Evolutionary conservation across 2,113 vertebrate species (phyloP), one percentile per base, ranked within the genome.

Genomic region (Syngnathus typhle): DNA sequence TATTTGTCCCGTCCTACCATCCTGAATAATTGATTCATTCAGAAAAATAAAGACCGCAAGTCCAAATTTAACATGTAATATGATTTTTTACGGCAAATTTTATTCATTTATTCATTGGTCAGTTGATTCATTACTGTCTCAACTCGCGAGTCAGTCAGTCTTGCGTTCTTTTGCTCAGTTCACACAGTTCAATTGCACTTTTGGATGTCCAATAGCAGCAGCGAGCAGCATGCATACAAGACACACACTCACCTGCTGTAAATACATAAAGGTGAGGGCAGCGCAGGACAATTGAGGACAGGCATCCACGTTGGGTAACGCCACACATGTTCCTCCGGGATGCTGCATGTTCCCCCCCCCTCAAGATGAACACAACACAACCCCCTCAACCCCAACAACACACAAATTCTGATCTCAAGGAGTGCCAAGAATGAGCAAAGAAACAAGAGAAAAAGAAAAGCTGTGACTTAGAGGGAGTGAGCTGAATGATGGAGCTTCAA

Each of bases 201-300:
- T 43, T 63, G 55, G 65, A 18, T 10, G 21, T 23, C 47, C 61
- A 71, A 21, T 18, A 59, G 51, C 68, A 49, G 63, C 67, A 67
- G 18, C 62, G 9, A 62, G 54, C 38, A 38, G 36, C 56, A 73
- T 56, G 39, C 55, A 67, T 32, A 46, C 62, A 60, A 65, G 6
- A 68, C 63, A 78, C 58, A 21, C 88, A 91, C 95, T 95, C 94
- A 98, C 95, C 95, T 97, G 95, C 94, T 98, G 95, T 91, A 98
- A 92, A 92, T 98, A 98, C 94, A 98, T 96, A 89, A 98, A 97
- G 88, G 95, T 96, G 93, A 98, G 94, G 90, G 95, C 94, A 87
- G 95, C 94, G 90, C 95, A 96, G 87, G 95, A 96, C 85, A 97
- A 93, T 92, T 95, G 95, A 85, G 95, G 95, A 92, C 95, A 96